phyloP scores from a whole-genome alignment of 2,797 vertebrate genomes.

The Smutsia temminckii region DNA sequence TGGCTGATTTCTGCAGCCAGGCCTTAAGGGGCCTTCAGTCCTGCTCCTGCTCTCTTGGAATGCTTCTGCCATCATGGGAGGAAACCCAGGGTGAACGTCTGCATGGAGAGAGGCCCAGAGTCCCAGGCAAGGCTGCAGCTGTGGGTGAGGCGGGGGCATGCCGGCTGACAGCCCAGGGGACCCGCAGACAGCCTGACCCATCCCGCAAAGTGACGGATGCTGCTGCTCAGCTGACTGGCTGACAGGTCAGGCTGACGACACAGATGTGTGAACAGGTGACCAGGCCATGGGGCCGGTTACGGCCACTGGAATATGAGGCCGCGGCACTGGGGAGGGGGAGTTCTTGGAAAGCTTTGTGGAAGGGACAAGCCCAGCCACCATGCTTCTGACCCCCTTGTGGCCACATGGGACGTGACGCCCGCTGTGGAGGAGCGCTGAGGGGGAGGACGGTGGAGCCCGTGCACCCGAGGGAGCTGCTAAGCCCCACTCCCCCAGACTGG shows the following conservation, averaged over 20 bases:
- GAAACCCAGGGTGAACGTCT: too few relatives aligned
- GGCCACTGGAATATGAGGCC: rapidly evolving
- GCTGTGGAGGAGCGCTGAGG: neutral
- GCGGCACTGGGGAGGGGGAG: too few relatives aligned
- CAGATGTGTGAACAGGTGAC: rapidly evolving
- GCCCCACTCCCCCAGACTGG: rapidly evolving
- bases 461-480: rapidly evolving
- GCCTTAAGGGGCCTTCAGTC: neutral
- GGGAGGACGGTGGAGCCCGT: neutral
- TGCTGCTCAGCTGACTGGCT: neutral
- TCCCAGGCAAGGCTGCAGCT: neutral
- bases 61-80: rapidly evolving
- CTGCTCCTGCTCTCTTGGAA: neutral
- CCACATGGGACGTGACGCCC: rapidly evolving
- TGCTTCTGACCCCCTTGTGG: neutral
- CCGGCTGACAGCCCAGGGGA: neutral
- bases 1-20: neutral
- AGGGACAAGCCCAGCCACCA: rapidly evolving
- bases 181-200: rapidly evolving
- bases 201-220: too few relatives aligned
- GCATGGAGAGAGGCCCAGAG: neutral
- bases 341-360: neutral
- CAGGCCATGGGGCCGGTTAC: rapidly evolving
- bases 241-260: rapidly evolving
- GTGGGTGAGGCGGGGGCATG: rapidly evolving